Percentiles rank a stretch among this genome's conserved stretches.
Conservation (phyloP, 1,140 invertebrate genomes). For the Dendroctonus valens region DNA sequence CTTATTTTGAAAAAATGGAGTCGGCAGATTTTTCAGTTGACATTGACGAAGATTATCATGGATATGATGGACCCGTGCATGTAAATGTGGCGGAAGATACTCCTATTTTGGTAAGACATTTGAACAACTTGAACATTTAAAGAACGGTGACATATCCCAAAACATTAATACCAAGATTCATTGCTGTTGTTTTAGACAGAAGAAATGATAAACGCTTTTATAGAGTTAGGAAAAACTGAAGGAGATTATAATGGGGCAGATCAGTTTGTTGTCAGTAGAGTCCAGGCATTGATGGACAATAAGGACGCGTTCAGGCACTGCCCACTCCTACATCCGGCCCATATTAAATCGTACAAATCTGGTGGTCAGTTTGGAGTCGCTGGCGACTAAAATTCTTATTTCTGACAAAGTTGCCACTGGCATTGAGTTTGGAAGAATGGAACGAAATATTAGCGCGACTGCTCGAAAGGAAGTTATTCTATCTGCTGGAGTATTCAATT, state of each 20-base stretch:
- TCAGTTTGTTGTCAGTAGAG: constrained; percentile 61
- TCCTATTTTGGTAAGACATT: constrained; percentile 49
- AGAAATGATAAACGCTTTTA: constrained; percentile 59
- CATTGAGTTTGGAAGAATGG: constrained; percentile 58
- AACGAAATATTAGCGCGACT: constrained; percentile 49
- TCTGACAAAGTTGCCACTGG: constrained; percentile 57
- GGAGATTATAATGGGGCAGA: constrained; percentile 66
- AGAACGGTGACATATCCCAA: no score
- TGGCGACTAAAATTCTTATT: constrained; percentile 49
- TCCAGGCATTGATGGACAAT: constrained; percentile 62
- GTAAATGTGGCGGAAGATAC: constrained; percentile 58
- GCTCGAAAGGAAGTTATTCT: constrained; percentile 67
- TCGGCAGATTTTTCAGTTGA: constrained; percentile 62
- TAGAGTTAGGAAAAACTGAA: constrained; percentile 54
- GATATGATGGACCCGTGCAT: constrained; percentile 57
- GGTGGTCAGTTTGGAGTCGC: constrained; percentile 60
- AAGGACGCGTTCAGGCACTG: constrained; percentile 56
- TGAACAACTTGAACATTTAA: not conserved
- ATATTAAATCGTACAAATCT: constrained; percentile 58
- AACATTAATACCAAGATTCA: no score
- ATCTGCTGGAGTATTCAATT: constrained; percentile 53
- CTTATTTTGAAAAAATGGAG: constrained; percentile 79
- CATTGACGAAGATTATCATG: constrained; percentile 52
- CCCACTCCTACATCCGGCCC: constrained; percentile 56
- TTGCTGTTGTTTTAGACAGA: not conserved